phyloP scores from a whole-genome alignment of 2,113 vertebrate genomes.

The Narcine bancroftii region DNA sequence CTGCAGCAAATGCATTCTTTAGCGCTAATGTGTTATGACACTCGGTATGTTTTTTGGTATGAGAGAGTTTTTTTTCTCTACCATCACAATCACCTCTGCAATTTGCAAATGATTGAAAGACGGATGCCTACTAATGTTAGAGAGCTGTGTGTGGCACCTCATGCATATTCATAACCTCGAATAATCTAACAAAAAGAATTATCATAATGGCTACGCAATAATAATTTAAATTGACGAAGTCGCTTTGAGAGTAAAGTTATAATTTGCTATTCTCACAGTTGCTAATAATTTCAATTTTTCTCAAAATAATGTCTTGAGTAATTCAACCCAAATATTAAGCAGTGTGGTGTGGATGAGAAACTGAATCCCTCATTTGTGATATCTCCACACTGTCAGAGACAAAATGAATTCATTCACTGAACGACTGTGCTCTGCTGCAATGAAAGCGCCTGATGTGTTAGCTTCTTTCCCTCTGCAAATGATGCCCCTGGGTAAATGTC shows the following conservation, averaged over 20 bases:
- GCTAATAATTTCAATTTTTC: background rate
- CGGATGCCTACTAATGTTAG: background rate
- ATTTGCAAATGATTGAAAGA: conserved; percentile 15
- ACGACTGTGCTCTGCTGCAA: background rate
- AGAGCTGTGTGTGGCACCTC: background rate
- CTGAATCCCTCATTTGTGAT: background rate
- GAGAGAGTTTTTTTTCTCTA: conserved; percentile 25
- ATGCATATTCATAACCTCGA: background rate
- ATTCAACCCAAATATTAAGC: conserved; percentile 8
- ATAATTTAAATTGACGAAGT: conserved; percentile 16
- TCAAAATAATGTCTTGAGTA: conserved; percentile 12
- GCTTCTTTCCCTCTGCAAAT: background rate
- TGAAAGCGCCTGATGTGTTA: background rate
- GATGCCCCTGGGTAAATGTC: background rate
- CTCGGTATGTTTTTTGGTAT: conserved; percentile 12
- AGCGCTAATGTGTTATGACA: conserved; percentile 34
- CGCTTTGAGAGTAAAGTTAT: background rate
- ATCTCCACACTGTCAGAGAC: background rate
- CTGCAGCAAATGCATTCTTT: conserved; percentile 26
- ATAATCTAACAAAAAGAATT: background rate
- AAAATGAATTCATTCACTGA: background rate
- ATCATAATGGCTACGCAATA: conserved; percentile 3
- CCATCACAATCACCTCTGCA: conserved; percentile 19
- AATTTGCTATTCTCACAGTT: background rate
- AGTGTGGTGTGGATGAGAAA: background rate